Evolutionary conservation across 2,113 vertebrate genomes (phyloP), one percentile per base, ranked within the genome.

Genomic region (Hoplias malabaricus): DNA sequence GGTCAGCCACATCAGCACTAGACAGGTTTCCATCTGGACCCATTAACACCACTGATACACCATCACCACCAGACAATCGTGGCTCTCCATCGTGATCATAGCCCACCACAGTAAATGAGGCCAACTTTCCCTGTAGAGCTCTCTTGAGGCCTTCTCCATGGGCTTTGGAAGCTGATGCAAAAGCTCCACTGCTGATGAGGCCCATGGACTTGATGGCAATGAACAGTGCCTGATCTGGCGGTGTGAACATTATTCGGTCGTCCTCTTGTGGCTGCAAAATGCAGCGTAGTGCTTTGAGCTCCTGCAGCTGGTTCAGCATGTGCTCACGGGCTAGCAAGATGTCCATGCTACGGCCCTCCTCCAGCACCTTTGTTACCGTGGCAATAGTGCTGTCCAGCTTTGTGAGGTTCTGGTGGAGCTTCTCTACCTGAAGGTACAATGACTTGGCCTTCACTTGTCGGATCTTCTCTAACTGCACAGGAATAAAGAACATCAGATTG

Each of bases 371-470:
- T 85, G 96, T 95, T 11, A 98, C 96, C 0, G 96, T 95, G 13
- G 95, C 95, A 2, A 99, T 96, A 71, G 97, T 98, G 92, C 94
- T 97, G 84, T 99, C 98, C 59, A 99, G 86, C 88, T 98, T 98
- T 82, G 92, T 97, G 7, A 99, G 92, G 90, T 95, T 97, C 87
- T 98, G 97, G 78, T 97, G 96, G 34, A 99, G 91, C 84, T 98
- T 98, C 79, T 99, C 98, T 73, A 99, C 96, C 87, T 99, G 98
- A 86, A 98, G 92, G 88, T 98, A 98, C 46, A 99, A 92, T 2
- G 97, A 98, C 91, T 99, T 99, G 79, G 96, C 96, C 88, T 99
- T 99, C 87, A 99, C 93, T 88, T 99, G 96, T 34, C 97, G 96
- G 84, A 99, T 98, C 91, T 99, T 99, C 88, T 99, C 98, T 73